Conservation (phyloP, 1,140 invertebrate species). For the Cotesia glomerata region DNA sequence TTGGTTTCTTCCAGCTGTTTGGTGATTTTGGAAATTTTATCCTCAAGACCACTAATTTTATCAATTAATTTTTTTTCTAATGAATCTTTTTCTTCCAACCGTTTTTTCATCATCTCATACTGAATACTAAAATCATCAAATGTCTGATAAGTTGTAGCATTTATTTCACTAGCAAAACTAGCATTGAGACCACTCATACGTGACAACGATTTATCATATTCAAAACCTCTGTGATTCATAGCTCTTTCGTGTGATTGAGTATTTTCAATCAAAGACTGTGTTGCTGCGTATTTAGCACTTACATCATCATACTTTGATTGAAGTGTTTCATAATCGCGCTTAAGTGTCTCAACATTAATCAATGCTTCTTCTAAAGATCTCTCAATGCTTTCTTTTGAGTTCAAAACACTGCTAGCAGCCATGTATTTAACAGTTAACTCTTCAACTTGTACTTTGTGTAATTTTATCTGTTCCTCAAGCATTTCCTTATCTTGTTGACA, state of each 20-base stretch:
- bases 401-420: slow-evolving; percentile 47
- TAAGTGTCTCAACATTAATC: slow-evolving; percentile 43
- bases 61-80: slow-evolving; percentile 47
- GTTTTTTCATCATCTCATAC: slow-evolving; percentile 47
- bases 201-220: slow-evolving; percentile 46
- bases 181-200: slow-evolving; percentile 48
- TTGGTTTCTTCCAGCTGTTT: slow-evolving; percentile 48
- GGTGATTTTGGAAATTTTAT: slow-evolving; percentile 41
- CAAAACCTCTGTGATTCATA: slow-evolving; percentile 40
- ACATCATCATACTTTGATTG: slow-evolving; percentile 53
- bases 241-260: slow-evolving; percentile 44
- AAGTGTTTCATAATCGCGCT: slow-evolving; percentile 48
- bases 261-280: slow-evolving; percentile 48
- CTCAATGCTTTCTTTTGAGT: slow-evolving; percentile 60
- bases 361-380: slow-evolving; percentile 52
- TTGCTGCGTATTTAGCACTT: slow-evolving; percentile 44
- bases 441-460: slow-evolving; percentile 53
- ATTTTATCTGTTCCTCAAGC: slow-evolving; percentile 50
- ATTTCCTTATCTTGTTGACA: slow-evolving; percentile 49
- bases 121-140: slow-evolving; percentile 52
- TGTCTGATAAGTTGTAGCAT: slow-evolving; percentile 55
- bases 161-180: slow-evolving; percentile 43
- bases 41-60: slow-evolving; percentile 47
- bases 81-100: slow-evolving; percentile 49
- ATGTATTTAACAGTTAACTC: slow-evolving; percentile 56